Evolutionary conservation across 1,140 invertebrate genomes (phyloP), one percentile per base, ranked within the genome.

Genomic region (Trachymyrmex septentrionalis): DNA sequence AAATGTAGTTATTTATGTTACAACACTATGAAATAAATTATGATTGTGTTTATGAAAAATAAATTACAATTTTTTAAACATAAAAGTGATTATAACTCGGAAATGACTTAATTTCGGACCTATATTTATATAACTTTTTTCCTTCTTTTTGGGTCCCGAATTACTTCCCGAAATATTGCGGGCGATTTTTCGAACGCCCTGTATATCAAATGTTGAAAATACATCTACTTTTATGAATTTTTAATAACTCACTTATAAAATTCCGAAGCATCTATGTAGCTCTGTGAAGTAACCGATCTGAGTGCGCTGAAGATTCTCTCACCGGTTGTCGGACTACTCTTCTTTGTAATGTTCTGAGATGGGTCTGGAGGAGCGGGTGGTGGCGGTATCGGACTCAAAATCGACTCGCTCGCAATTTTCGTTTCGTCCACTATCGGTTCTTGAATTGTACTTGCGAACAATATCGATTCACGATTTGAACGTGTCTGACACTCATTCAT

Each of bases 301-400:
- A 95, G 87, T 2, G 94, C 94, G 67, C 92, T 95, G 66, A 95
- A 95, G 73, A 95, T 95, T 75, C 91, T 94, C 61, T 95, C 95
- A 0, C 95, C 95, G 3, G 94, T 95, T 19, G 94, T 95, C 0
- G 92, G 92, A 4, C 89, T 91, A 19, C 91, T 93, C 71, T 94
- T 93, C 19, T 93, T 90, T 14, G 86, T 19, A 12, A 89, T 48
- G 63, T 93, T 90, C 3, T 85, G 64, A 14, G 92, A 86, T 0
- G 93, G 93, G 80, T 94, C 92, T 0, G 94, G 93, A 0, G 94
- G 95, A 0, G 94, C 93, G 1, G 93, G 93, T 1, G 94, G 94
- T 1, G 93, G 93, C 3, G 93, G 91, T 6, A 94, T 80, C 1
- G 93, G 92, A 86, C 93, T 93, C 4, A 92, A 90, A 10, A 90